Conservation (phyloP, 1,140 invertebrate genomes). For the Heliconius himera region DNA sequence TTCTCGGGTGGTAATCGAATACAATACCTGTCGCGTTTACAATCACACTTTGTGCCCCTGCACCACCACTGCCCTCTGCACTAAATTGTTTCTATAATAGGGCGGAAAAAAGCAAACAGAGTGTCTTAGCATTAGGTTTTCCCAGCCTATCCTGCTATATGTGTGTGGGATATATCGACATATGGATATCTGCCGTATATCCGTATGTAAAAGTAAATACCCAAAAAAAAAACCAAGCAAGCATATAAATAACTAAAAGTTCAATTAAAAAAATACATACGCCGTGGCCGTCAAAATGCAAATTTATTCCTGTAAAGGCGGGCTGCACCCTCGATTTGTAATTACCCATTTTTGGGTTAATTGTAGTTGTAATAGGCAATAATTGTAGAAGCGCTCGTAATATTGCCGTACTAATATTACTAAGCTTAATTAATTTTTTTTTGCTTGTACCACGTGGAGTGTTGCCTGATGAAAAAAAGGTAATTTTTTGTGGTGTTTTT, state of each 20-base stretch:
- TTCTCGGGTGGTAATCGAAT: too few relatives aligned
- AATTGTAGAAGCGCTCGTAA: constrained; percentile 4
- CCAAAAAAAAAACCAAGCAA: neutral
- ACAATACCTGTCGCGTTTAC: too few relatives aligned
- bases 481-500: neutral
- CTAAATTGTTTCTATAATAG: too few relatives aligned
- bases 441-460: neutral
- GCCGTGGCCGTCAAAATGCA: constrained; percentile 27
- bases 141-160: too few relatives aligned
- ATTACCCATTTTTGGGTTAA: constrained; percentile 35
- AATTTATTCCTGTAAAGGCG: constrained; percentile 20
- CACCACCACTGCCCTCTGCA: too few relatives aligned
- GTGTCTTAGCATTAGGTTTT: too few relatives aligned
- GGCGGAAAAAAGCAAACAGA: too few relatives aligned
- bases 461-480: neutral
- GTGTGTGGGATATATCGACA: too few relatives aligned
- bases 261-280: constrained; percentile 15
- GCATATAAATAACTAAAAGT: neutral
- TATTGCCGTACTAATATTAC: neutral
- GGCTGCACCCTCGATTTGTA: constrained; percentile 31
- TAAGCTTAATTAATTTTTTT: neutral
- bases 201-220: neutral
- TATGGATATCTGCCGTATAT: too few relatives aligned
- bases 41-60: too few relatives aligned
- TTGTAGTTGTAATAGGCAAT: constrained; percentile 24